Evolutionary conservation across 2,888 invertebrate species (phyloP).

Genomic region (Agrochola circellaris): DNA sequence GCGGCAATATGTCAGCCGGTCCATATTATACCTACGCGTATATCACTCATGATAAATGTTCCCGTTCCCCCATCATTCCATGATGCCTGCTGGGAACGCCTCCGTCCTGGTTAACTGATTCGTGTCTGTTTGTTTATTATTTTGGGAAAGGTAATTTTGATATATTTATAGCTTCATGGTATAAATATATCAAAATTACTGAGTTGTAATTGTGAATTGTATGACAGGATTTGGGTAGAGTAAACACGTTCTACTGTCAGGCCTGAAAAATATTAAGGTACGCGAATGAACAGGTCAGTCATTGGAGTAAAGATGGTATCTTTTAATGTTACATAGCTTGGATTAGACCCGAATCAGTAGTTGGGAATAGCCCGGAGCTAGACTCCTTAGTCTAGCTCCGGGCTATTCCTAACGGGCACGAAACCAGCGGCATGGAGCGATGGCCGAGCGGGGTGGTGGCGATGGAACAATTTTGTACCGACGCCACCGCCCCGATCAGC

Average conservation of each 20-base stretch:
- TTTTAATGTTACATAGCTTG: neutral
- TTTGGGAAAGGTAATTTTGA: neutral
- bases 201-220: constrained; percentile 2
- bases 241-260: too few relatives aligned
- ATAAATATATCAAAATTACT: constrained; percentile 12
- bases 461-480: too few relatives aligned
- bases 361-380: neutral
- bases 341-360: too few relatives aligned
- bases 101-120: constrained; percentile 25
- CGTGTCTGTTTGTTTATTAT: constrained; percentile 9
- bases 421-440: too few relatives aligned
- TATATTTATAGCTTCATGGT: neutral
- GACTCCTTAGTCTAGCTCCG: too few relatives aligned
- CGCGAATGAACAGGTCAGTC: neutral
- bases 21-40: constrained; percentile 31
- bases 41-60: constrained; percentile 61
- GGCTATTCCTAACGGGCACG: neutral
- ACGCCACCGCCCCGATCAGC: too few relatives aligned
- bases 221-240: neutral
- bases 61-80: constrained; percentile 49
- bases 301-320: neutral
- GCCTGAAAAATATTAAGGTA: neutral
- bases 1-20: constrained; percentile 49
- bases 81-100: constrained; percentile 36
- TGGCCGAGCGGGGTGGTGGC: too few relatives aligned